These are phyloP conservation scores for Mesocricetus auratus DNA, from an alignment of 2,113 vertebrate genomes.

Conservation along the genomic window DNA sequence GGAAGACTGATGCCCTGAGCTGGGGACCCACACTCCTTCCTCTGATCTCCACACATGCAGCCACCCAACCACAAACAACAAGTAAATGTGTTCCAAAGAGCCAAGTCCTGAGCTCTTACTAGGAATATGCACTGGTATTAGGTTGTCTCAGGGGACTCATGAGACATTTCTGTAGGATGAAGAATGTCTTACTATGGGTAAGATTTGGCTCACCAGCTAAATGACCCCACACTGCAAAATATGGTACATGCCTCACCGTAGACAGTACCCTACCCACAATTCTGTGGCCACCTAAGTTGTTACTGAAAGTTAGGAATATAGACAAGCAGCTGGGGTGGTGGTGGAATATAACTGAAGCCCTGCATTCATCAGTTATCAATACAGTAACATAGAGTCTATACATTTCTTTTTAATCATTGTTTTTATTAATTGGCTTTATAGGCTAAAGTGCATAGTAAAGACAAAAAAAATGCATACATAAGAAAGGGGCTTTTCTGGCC, in stretches of 20 bases:
- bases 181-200: neutral
- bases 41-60: neutral
- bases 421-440: slow-evolving; percentile 82
- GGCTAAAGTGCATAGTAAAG: slow-evolving; percentile 85
- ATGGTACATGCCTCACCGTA: neutral
- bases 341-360: neutral
- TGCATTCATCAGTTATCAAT: neutral
- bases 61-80: neutral
- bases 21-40: neutral
- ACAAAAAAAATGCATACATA: slow-evolving; percentile 72
- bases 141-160: neutral
- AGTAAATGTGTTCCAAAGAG: neutral
- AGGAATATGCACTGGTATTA: neutral
- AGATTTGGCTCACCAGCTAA: neutral
- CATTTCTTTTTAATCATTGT: slow-evolving; percentile 40
- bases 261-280: neutral
- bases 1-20: neutral
- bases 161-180: neutral
- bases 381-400: neutral
- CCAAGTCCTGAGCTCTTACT: neutral
- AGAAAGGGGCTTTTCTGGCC: slow-evolving; percentile 68
- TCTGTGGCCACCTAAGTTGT: neutral
- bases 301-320: neutral
- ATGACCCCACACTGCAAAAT: neutral
- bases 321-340: neutral